These are phyloP conservation scores for Microcebus jonahi DNA, from an alignment of 2,113 vertebrate genomes.

Conservation along the genomic window DNA sequence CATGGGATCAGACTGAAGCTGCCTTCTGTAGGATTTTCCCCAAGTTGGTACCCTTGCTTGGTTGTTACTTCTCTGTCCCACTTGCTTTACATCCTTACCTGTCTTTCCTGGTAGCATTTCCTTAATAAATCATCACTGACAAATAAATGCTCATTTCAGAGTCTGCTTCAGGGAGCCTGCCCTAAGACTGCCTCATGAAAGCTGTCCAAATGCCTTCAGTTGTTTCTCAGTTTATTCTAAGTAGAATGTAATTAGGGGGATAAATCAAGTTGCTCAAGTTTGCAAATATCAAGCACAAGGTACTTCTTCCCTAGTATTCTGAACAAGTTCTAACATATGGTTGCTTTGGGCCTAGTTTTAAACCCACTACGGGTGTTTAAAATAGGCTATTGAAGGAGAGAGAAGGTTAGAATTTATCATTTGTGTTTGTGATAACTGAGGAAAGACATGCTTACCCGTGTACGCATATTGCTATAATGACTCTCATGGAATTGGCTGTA, in stretches of 20 bases:
- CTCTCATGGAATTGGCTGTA: conserved; percentile 36
- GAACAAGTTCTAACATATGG: not conserved
- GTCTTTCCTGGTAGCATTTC: not conserved
- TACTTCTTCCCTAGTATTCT: not conserved
- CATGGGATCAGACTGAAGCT: too few species aligned
- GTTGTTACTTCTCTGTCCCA: accelerated
- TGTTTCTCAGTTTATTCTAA: not conserved
- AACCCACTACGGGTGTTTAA: not conserved
- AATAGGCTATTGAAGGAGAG: not conserved
- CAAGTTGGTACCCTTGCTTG: not conserved
- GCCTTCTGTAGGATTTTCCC: not conserved
- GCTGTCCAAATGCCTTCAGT: not conserved
- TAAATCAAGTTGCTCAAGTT: not conserved
- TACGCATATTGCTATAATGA: conserved; percentile 25
- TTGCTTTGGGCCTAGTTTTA: not conserved
- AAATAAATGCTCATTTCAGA: not conserved
- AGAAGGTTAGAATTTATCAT: conserved; percentile 10
- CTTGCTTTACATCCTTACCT: not conserved
- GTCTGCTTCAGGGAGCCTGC: not conserved
- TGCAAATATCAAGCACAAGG: not conserved
- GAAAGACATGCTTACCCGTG: not conserved
- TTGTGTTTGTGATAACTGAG: not conserved
- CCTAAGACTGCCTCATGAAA: not conserved
- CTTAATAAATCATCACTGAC: not conserved
- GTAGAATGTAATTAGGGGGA: not conserved